phyloP scores from a whole-genome alignment of 2,797 vertebrate species.

The Sarcophilus harrisii region DNA sequence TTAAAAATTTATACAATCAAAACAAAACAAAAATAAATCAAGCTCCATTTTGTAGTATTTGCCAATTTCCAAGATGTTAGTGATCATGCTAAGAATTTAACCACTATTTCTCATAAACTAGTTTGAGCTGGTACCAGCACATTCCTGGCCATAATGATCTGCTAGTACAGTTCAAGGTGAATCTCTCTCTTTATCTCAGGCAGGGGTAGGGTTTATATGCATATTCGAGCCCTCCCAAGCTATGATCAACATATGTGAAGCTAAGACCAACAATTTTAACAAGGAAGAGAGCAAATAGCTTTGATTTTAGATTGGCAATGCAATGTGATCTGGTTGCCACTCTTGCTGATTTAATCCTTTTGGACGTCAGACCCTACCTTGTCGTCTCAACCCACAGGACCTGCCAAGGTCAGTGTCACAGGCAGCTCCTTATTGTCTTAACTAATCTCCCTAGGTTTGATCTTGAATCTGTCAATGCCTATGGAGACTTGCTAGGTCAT shows the following conservation, averaged over 20 bases:
- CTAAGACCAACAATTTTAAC: neutral
- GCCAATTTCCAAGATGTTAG: neutral
- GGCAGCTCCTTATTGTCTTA: neutral
- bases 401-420: neutral
- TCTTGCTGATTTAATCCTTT: neutral
- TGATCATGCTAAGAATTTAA: neutral
- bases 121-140: neutral
- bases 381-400: neutral
- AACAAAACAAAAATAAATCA: neutral
- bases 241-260: neutral
- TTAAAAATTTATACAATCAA: neutral
- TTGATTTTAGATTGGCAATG: neutral
- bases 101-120: neutral
- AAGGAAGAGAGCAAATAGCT: neutral
- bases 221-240: neutral
- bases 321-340: neutral
- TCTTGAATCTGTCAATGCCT: neutral
- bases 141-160: neutral
- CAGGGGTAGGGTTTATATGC: neutral
- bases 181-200: neutral
- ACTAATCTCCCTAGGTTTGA: neutral
- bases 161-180: neutral
- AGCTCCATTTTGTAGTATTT: neutral
- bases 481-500: neutral
- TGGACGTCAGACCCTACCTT: neutral